A percentile compares a stretch with the other conserved stretches of the same genome.
These are phyloP conservation scores for Benitochromis conjunctus DNA, from an alignment of 2,113 vertebrate genomes.

Conservation along the genomic window DNA sequence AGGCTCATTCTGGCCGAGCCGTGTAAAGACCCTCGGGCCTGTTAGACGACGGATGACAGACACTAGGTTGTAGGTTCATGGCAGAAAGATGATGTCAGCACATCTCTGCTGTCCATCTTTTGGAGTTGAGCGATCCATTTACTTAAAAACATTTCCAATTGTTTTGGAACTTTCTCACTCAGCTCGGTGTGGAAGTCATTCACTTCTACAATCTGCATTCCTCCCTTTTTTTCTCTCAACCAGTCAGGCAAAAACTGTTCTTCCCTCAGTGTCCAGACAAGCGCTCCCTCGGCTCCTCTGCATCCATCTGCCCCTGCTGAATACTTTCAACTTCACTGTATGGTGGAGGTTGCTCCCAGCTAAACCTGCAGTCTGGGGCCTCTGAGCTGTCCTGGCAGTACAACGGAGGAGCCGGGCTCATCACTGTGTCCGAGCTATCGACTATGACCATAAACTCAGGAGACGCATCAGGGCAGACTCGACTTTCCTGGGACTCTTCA, in stretches of 20 bases:
- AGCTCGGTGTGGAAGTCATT: background rate
- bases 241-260: background rate
- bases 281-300: background rate
- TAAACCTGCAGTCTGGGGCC: conserved; percentile 45
- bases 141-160: background rate
- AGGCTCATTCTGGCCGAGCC: background rate
- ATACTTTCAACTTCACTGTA: conserved; percentile 56
- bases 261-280: background rate
- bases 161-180: background rate
- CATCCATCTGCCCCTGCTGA: background rate
- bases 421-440: background rate
- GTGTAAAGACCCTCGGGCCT: background rate
- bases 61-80: background rate
- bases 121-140: background rate
- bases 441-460: background rate
- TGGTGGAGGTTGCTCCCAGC: conserved; percentile 73
- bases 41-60: background rate
- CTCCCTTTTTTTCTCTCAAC: background rate
- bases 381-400: conserved; percentile 66
- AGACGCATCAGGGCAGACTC: background rate
- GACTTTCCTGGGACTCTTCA: conserved; percentile 70
- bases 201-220: background rate
- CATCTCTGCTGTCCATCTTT: background rate
- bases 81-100: background rate
- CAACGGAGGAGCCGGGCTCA: conserved; percentile 66